These are phyloP conservation scores for Conopomorpha cramerella DNA, from an alignment of 1,140 invertebrate species.

Conservation along the genomic window DNA sequence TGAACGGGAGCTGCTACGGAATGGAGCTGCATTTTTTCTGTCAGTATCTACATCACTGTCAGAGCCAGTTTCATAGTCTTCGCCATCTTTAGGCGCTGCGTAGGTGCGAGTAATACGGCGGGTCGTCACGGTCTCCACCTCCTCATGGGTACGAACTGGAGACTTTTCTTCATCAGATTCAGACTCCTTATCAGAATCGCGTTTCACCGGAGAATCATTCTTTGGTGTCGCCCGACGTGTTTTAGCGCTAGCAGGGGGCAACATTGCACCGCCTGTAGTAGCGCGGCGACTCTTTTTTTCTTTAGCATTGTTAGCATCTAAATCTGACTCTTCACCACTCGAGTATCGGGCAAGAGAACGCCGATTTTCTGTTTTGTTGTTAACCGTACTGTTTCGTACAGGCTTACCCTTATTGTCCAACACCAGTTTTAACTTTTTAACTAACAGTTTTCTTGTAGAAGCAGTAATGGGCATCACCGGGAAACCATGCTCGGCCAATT, in stretches of 20 bases:
- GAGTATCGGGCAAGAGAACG: conserved; percentile 61
- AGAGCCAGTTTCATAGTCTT: conserved; percentile 65
- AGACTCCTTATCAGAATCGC: conserved; percentile 57
- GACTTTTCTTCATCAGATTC: conserved; percentile 58
- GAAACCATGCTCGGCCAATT: conserved; percentile 75
- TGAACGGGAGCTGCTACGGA: conserved; percentile 39
- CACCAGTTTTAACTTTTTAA: conserved; percentile 76
- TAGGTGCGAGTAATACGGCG: conserved; percentile 49
- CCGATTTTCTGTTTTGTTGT: conserved; percentile 37
- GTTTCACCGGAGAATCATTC: conserved; percentile 48
- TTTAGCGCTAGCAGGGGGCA: conserved; percentile 42
- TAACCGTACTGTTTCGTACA: conserved; percentile 30
- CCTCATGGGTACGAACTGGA: conserved; percentile 43
- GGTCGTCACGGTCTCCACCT: conserved; percentile 52
- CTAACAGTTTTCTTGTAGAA: conserved; percentile 75
- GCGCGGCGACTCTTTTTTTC: conserved; percentile 52
- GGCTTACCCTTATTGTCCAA: conserved; percentile 59
- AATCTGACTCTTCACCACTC: conserved; percentile 63
- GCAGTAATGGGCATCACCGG: conserved; percentile 78
- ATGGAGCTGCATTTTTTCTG: conserved; percentile 37
- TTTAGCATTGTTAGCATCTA: conserved; percentile 41
- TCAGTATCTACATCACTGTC: conserved; percentile 55
- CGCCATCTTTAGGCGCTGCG: conserved; percentile 40
- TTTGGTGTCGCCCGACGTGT: conserved; percentile 32
- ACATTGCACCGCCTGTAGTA: conserved; percentile 49